Evolutionary conservation across 1,140 invertebrate species (phyloP).

Genomic region (Drosophila pectinifera): DNA sequence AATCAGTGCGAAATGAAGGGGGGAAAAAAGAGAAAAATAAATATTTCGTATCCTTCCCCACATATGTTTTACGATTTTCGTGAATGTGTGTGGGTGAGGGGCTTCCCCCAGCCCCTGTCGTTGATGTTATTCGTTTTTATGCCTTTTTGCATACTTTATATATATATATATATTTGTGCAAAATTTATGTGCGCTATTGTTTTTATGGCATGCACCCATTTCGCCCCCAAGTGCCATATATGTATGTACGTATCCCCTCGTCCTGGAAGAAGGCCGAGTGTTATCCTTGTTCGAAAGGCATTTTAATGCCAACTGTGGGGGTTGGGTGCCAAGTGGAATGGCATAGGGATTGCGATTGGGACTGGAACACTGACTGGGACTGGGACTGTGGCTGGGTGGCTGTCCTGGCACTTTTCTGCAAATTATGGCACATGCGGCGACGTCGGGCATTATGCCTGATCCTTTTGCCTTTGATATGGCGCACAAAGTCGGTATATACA

Average conservation of each 20-base stretch:
- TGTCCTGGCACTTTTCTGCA: constrained; percentile 71
- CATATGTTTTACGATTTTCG: constrained; percentile 74
- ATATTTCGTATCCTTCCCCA: constrained; percentile 55
- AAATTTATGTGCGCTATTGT: constrained; percentile 84
- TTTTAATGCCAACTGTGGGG: constrained; percentile 37
- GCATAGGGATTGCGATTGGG: constrained; percentile 7
- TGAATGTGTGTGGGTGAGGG: constrained; percentile 21
- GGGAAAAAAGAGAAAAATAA: constrained; percentile 23
- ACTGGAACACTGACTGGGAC: constrained; percentile 4
- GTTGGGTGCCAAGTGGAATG: constrained; percentile 9
- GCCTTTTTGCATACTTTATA: constrained; percentile 84
- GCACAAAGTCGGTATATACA: constrained; percentile 23
- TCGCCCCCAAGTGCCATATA: constrained; percentile 63
- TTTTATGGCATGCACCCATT: constrained; percentile 84
- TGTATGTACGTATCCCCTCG: constrained; percentile 31
- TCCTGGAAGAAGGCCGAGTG: constrained; percentile 58
- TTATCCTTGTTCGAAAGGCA: constrained; percentile 71
- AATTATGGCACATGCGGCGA: constrained; percentile 77
- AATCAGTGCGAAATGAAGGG: constrained; percentile 57
- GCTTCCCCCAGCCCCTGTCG: constrained; percentile 11
- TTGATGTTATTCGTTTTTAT: constrained; percentile 66
- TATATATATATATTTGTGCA: constrained; percentile 75
- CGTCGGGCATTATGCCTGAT: constrained; percentile 75
- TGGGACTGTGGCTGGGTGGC: constrained; percentile 46
- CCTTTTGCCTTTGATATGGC: constrained; percentile 61